Base-by-base conservation (phyloP, 1,140 invertebrate species). In the Anagrus nilaparvatae region DNA sequence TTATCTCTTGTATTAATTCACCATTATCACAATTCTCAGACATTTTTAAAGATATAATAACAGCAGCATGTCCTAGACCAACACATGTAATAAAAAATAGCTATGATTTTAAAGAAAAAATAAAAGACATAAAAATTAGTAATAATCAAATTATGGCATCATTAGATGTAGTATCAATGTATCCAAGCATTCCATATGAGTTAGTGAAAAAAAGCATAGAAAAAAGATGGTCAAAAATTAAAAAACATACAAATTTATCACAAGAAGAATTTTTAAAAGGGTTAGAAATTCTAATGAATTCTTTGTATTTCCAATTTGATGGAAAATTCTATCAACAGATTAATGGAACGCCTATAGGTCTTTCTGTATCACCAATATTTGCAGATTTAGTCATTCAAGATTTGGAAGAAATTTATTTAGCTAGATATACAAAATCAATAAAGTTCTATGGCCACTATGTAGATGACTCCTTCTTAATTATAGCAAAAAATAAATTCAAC, bases 301-400 rank as follows among this genome's bases (percentile, higher is more conserved):
- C 8, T 12, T 24, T 23, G 8, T 37, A 37, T 25, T 37, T 14
- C 24, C 4, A n/a, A 4, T 37, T 24, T n/a, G 13, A 37, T 14
- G 12, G 13, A 4, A 37, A 3, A 24, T 24, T 37, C 24, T 25
- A 25, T 16, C 21, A 25, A 25, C 35, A 37, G 14, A 25, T 37
- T 0, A 24, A 4, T 1, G 35, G 35, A 3, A 23, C 13, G 14
- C 35, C 35, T 5, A 37, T 27, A 16, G 35, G 35, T 1, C 24
- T 23, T 23, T 13, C 35, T 5, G 13, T 37, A 14, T 24, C 23
- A 25, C 23, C 35, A 5, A 16, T 14, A 19, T 2, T 30, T 28
- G 31, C 32, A 1, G 29, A 34, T 2, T 17, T 43, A 10, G 31
- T 43, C 7, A 34, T 43, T 16, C 30, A 35, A 23, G 23, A 34